Conservation (phyloP, 2,113 vertebrate species). For the Aleadryas rufinucha region DNA sequence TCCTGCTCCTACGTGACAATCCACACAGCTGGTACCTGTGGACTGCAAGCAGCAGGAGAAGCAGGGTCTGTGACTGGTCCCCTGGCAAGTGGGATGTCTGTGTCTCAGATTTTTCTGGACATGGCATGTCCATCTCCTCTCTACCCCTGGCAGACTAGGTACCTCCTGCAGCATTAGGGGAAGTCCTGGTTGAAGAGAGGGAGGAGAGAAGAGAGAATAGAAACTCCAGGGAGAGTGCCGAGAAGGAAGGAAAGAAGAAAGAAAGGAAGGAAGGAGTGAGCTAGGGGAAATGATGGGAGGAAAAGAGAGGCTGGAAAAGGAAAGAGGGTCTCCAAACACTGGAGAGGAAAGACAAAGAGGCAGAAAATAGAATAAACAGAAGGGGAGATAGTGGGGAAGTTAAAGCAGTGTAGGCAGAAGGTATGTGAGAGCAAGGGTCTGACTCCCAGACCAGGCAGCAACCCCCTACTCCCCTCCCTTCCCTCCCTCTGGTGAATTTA, state of each 20-base stretch:
- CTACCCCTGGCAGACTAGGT: neutral
- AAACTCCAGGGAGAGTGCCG: neutral
- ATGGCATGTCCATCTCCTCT: neutral
- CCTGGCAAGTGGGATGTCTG: neutral
- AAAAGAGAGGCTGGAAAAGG: slow-evolving; percentile 41
- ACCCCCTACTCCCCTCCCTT: neutral
- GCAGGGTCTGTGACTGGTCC: neutral
- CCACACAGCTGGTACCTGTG: neutral
- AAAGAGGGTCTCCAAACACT: slow-evolving; percentile 22
- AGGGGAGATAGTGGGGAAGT: neutral
- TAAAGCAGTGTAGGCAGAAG: neutral
- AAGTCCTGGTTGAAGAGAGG: neutral
- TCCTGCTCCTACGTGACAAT: neutral
- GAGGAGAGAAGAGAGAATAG: slow-evolving; percentile 23
- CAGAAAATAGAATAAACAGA: slow-evolving; percentile 47
- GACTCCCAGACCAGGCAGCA: neutral
- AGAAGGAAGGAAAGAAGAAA: slow-evolving; percentile 44
- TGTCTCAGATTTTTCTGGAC: neutral
- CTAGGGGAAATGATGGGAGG: neutral
- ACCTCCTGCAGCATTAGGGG: neutral
- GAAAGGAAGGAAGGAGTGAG: neutral
- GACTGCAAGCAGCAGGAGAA: neutral
- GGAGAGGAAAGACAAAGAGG: slow-evolving; percentile 26
- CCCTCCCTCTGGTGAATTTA: neutral
- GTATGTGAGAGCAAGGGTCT: neutral